phyloP scores from a whole-genome alignment of 2,113 vertebrate species.

The Cacatua alba region DNA sequence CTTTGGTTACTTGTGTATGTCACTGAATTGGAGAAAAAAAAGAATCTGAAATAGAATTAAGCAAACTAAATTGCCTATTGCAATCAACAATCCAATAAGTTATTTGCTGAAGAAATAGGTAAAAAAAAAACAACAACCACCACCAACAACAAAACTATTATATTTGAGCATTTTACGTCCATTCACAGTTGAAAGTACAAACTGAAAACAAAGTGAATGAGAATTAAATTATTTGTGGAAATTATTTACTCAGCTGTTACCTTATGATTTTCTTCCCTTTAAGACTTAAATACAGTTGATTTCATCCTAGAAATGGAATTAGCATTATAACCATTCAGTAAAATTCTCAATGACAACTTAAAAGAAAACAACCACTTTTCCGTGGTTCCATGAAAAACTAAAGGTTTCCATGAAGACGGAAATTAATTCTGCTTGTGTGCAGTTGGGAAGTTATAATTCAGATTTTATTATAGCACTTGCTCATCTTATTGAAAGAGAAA shows the following conservation, averaged over 20 bases:
- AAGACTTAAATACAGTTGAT: neutral
- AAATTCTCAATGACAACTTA: neutral
- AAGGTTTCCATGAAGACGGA: neutral
- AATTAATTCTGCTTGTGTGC: slow-evolving; percentile 5
- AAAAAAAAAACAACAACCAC: neutral
- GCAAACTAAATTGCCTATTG: neutral
- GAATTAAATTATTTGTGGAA: neutral
- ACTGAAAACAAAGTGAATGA: neutral
- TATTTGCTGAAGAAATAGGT: neutral
- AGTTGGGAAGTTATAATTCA: neutral
- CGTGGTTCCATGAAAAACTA: neutral
- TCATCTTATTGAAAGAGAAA: neutral
- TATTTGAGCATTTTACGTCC: neutral
- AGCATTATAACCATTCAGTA: slow-evolving; percentile 17
- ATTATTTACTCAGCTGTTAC: neutral
- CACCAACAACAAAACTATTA: neutral
- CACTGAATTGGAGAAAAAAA: neutral
- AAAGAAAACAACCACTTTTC: slow-evolving; percentile 30
- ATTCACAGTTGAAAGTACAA: neutral
- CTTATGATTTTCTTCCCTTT: neutral
- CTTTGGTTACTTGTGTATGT: neutral
- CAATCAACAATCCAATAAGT: neutral
- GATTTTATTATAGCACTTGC: neutral
- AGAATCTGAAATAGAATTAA: neutral
- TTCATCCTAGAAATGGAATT: slow-evolving; percentile 22